A percentile compares a stretch with the other conserved stretches of the same genome.
Conservation (phyloP, 2,888 invertebrate species). For the Agrilus cyanescens region DNA sequence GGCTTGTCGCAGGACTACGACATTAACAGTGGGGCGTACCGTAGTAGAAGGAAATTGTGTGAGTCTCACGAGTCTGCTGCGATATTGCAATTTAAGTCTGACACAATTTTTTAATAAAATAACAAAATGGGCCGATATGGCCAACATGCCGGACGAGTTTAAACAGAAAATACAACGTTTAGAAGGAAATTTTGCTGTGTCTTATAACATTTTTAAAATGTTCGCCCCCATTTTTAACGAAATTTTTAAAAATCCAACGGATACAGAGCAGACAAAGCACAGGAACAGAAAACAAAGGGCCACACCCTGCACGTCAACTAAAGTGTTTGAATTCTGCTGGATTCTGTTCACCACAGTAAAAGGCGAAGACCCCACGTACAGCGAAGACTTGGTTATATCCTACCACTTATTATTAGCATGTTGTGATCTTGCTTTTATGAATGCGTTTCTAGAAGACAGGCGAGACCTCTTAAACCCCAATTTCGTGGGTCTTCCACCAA, state of each 20-base stretch:
- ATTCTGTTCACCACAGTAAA: constrained; percentile 82
- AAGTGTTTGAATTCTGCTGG: constrained; percentile 90
- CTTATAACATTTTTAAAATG: constrained; percentile 86
- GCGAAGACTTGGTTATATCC: constrained; percentile 88
- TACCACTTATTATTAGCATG: constrained; percentile 85
- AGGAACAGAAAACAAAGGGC: constrained; percentile 52
- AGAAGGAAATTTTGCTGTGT: constrained; percentile 85
- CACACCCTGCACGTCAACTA: constrained; percentile 65
- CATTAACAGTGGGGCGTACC: constrained; percentile 64
- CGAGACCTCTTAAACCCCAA: constrained; percentile 75
- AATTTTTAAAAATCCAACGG: constrained; percentile 65
- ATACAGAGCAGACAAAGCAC: constrained; percentile 38
- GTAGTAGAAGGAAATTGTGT: constrained; percentile 83
- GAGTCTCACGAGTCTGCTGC: constrained; percentile 77
- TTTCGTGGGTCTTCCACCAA: constrained; percentile 65
- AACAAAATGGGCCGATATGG: constrained; percentile 92
- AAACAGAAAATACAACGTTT: constrained; percentile 70
- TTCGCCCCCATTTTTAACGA: constrained; percentile 79
- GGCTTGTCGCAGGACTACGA: constrained; percentile 68
- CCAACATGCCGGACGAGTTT: constrained; percentile 73
- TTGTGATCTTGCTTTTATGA: constrained; percentile 81
- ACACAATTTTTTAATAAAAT: constrained; percentile 92
- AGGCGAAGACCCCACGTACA: constrained; percentile 73
- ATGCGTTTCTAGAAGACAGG: constrained; percentile 69
- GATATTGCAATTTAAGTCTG: constrained; percentile 80